Evolutionary conservation across 2,113 vertebrate genomes (phyloP), one percentile per base, ranked within the genome.

Genomic region (Tragelaphus scriptus): DNA sequence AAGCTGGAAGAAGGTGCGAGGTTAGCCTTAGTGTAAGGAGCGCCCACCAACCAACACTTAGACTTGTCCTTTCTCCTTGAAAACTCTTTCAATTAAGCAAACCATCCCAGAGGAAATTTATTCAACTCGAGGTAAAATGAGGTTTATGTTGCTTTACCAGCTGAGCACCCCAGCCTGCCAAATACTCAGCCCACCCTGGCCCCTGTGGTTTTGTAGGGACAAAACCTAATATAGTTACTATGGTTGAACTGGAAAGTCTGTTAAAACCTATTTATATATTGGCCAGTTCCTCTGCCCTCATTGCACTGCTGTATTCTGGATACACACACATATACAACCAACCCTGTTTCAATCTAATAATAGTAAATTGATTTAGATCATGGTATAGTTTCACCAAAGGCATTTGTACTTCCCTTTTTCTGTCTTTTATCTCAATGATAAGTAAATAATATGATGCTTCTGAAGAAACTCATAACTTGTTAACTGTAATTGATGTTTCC

Each of bases 251-350:
- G 92, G 92, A 97, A 98, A 95, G 80, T 91, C 5, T 14, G 7
- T 91, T 96, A 91, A 96, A 95, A 23, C 1, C 84, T 87, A 49
- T 97, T 97, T 36, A 95, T 97, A 1, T 90, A 92, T 95, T 86
- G 94, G 97, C 96, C 56, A 49, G 94, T 91, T 98, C 58, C 88
- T 98, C 91, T 82, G 95, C 82, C 14, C 1, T 94, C 84, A 88
- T 94, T 90, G 97, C 98, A 97, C 88, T 94, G 61, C 88, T 96
- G 92, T 89, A 49, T 97, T 97, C 92, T 68, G 30, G 32, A 21
- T 65, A 26, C 4, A 23, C 13, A 30, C 12, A 19, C 21, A 6
- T 47, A 2, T 19, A 9, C 7, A 6, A 28, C n/a, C 16, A 6
- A 10, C 17, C 32, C 11, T 51, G 26, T 44, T 95, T 79, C 32